phyloP scores from a whole-genome alignment of 2,797 vertebrate genomes.

The Pseudochirops cupreus region DNA sequence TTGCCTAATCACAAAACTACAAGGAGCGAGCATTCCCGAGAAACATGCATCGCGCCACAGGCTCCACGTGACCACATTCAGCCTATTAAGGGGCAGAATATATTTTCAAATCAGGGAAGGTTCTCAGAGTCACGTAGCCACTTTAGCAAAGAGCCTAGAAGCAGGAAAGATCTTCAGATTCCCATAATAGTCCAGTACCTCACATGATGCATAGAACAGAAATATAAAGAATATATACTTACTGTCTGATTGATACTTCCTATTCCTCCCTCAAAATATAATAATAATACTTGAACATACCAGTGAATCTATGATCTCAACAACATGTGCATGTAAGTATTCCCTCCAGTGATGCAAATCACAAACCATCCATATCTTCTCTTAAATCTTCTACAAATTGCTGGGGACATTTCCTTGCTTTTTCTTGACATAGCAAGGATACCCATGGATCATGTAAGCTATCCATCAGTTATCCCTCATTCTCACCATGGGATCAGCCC shows the following conservation, averaged over 20 bases:
- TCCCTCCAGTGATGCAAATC: not conserved
- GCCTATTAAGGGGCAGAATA: no score
- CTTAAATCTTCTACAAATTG: not conserved
- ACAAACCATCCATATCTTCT: not conserved
- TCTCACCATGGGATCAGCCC: not conserved
- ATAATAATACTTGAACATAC: not conserved
- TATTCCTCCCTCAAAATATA: not conserved
- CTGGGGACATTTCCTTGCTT: not conserved
- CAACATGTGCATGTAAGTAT: not conserved
- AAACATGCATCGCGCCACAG: no score
- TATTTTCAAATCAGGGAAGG: no score
- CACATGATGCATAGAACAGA: not conserved
- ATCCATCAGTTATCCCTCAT: not conserved
- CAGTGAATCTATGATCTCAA: not conserved
- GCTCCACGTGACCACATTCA: no score
- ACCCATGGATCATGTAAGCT: not conserved
- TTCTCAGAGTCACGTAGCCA: no score
- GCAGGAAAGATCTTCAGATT: no score
- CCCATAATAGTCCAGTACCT: no score
- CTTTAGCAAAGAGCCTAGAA: no score
- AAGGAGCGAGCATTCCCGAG: no score
- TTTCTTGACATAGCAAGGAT: not conserved
- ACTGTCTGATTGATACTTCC: not conserved
- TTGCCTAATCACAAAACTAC: no score
- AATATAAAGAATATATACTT: not conserved